These are phyloP conservation scores for Muntiacus reevesi DNA, from an alignment of 2,113 vertebrate genomes.

Conservation along the genomic window DNA sequence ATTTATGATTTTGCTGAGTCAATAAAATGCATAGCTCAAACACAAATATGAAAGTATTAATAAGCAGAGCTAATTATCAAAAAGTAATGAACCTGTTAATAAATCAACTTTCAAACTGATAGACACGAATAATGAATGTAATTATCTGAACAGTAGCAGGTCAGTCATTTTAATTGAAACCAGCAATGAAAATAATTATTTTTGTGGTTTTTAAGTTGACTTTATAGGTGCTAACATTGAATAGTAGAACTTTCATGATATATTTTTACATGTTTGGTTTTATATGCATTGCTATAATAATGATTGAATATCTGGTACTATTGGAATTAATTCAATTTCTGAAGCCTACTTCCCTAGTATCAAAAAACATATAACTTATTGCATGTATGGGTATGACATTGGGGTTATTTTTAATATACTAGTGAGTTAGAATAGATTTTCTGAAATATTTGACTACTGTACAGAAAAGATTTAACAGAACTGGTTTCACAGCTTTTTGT, in stretches of 20 bases:
- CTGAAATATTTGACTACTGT: not conserved
- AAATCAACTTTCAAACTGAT: not conserved
- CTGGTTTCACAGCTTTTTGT: not conserved
- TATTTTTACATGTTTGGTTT: not conserved
- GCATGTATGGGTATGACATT: not conserved
- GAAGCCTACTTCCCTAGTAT: not conserved
- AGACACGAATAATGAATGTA: not conserved
- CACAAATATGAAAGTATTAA: not conserved
- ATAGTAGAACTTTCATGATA: not conserved
- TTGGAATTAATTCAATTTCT: not conserved
- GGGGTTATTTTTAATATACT: not conserved
- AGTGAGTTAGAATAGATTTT: not conserved
- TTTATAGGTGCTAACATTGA: not conserved
- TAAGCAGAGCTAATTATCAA: not conserved
- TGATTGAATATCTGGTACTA: not conserved
- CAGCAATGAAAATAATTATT: not conserved
- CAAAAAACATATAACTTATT: not conserved
- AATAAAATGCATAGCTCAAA: not conserved
- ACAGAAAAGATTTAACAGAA: not conserved
- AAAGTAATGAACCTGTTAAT: not conserved
- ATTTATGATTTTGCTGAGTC: not conserved
- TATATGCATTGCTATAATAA: not conserved
- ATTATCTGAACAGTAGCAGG: not conserved
- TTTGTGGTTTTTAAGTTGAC: not conserved
- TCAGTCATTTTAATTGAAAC: not conserved